Conservation (phyloP, 1,140 invertebrate genomes). For the Caenorhabditis tropicalis region DNA sequence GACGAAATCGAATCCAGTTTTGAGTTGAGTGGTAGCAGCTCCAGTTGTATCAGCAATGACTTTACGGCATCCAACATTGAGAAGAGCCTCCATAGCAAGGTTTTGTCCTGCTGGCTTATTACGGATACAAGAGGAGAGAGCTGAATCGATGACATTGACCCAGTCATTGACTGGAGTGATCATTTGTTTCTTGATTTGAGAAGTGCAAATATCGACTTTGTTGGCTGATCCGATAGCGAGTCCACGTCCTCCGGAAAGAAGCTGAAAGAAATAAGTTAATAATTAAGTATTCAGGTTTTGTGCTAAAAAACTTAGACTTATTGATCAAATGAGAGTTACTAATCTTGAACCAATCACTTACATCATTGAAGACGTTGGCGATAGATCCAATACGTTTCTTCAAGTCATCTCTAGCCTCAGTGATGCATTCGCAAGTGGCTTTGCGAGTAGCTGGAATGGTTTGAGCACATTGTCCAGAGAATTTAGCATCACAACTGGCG, state of each 20-base stretch:
- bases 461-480: constrained; percentile 50
- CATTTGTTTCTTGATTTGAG: constrained; percentile 70
- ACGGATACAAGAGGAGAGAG: constrained; percentile 68
- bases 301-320: too few species aligned
- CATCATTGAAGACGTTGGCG: constrained; percentile 69
- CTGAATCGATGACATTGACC: constrained; percentile 69
- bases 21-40: constrained; percentile 66
- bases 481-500: constrained; percentile 61
- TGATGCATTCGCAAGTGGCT: constrained; percentile 69
- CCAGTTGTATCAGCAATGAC: constrained; percentile 71
- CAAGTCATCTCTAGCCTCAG: constrained; percentile 68
- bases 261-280: constrained; percentile 43
- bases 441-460: constrained; percentile 59
- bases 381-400: constrained; percentile 69
- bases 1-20: constrained; percentile 71
- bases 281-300: not conserved
- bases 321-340: too few species aligned
- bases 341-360: not conserved
- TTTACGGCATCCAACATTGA: constrained; percentile 71
- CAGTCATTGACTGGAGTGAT: constrained; percentile 71
- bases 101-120: constrained; percentile 70
- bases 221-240: constrained; percentile 58
- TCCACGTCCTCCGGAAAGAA: constrained; percentile 52
- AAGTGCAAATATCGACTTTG: constrained; percentile 70
- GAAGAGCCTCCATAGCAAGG: constrained; percentile 70